Base-by-base conservation (phyloP, 2,888 invertebrate genomes). In the Meteorus colon region DNA sequence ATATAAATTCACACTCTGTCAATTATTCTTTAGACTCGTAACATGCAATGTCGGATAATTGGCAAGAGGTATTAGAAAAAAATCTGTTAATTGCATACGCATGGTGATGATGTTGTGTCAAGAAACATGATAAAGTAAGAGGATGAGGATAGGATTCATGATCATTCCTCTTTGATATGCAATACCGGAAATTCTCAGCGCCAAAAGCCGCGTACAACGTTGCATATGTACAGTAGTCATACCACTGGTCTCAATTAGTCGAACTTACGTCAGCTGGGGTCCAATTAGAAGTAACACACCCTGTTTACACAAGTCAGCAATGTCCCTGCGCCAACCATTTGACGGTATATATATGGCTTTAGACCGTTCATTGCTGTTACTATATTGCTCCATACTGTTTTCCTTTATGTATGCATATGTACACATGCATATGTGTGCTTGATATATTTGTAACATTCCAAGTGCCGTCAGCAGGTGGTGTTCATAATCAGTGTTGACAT, bases 201-300 rank as follows among this genome's bases (percentile, higher is more conserved):
- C 71, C 59, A 66, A 59, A 45, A 24, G 75, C 59, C 67, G 66
- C 63, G 77, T 71, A 70, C 19, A 67, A 73, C 70, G 19, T 45
- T 67, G 76, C 70, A 48, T 69, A 34, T 29, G 51, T 65, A 65
- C 73, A 67, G 78, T 69, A 68, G 70, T 72, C 37, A 66, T n/a
- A 55, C 71, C 67, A 85, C 87, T 86, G 89, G 89, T 89, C 89
- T 89, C 89, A 89, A 89, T 89, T 89, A 89, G 88, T 87, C 85
- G 85, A 89, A 89, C 89, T 89, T 89, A 88, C 86, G 86, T 89
- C 88, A 19, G 88, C 88, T 86, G 85, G 88, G 86, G 89, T 89
- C 89, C 89, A 89, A 89, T 89, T 89, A 89, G 89, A 89, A 86
- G 88, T 86, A 84, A 86, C 74, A 78, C 75, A 86, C 87, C 87